These are phyloP conservation scores for Hepsetus odoe DNA, from an alignment of 2,113 vertebrate species.

Conservation along the genomic window DNA sequence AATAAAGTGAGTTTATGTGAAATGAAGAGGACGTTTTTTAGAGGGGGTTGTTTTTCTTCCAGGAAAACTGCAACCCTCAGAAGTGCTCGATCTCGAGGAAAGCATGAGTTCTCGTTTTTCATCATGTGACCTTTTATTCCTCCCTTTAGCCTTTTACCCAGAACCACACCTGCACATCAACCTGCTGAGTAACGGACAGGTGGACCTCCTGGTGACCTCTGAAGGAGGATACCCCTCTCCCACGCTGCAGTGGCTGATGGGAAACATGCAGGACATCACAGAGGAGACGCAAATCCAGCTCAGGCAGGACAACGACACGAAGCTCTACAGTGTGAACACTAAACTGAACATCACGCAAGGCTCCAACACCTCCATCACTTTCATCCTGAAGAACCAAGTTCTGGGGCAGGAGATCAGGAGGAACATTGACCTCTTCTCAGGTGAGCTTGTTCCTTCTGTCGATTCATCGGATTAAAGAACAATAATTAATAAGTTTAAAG, in stretches of 20 bases:
- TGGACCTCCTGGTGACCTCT: slow-evolving; percentile 53
- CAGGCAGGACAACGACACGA: slow-evolving; percentile 33
- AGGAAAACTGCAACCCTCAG: no score
- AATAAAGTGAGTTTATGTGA: no score
- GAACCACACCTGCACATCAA: slow-evolving; percentile 56
- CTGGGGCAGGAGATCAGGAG: slow-evolving; percentile 56
- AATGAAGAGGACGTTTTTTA: no score
- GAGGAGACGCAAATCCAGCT: slow-evolving; percentile 37
- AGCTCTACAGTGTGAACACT: slow-evolving; percentile 54
- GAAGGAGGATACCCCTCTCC: slow-evolving; percentile 55
- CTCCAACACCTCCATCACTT: slow-evolving; percentile 47
- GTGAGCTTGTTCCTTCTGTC: slow-evolving; percentile 1
- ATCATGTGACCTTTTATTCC: no score
- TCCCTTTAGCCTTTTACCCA: slow-evolving; percentile 52
- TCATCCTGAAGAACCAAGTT: slow-evolving; percentile 51
- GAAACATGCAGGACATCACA: slow-evolving; percentile 45
- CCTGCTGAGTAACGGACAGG: background rate
- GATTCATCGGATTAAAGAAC: no score
- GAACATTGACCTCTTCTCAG: slow-evolving; percentile 46
- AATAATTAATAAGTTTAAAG: no score
- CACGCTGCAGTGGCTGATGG: slow-evolving; percentile 54
- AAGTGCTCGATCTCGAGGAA: no score
- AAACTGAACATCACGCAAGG: slow-evolving; percentile 26
- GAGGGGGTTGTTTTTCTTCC: no score
- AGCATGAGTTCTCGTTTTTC: no score